Base-by-base conservation (phyloP, 2,113 vertebrate species). In the Eulemur macaco region DNA sequence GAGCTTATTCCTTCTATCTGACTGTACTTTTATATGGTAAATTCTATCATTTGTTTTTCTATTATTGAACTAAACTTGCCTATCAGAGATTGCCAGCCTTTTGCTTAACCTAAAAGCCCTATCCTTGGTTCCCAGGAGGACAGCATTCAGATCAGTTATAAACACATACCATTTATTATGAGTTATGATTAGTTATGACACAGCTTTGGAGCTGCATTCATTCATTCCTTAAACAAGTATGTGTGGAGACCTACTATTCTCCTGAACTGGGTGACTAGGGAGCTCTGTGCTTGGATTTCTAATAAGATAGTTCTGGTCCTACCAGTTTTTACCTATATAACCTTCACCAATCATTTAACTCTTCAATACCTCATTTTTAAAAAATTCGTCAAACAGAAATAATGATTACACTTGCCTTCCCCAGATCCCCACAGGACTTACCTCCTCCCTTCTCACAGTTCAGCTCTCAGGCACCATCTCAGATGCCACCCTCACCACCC, bases 251-350 rank as follows among this genome's bases (percentile, higher is more conserved):
- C 45, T 87, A 50, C 52, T 64, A 29, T 73, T 60, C 34, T 77
- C 21, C 45, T 83, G 76, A 64, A 82, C 71, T 71, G 63, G 18
- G 45, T 56, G 63, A 29, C 86, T 56, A 90, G 37, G 18, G 5
- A 95, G 29, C 77, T 84, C 64, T 91, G 17, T 91, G 29, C 10
- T 71, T 86, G 27, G 12, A 58, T 89, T 80, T 96, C 83, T 92
- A 52, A 69, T 77, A 63, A 95, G 20, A 66, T 37, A 54, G 78
- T 66, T 27, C 47, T 66, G 8, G 6, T 29, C 56, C 42, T 81
- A 34, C 37, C 3, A 37, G 21, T 71, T 74, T 83, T 82, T 78
- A 77, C 25, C 37, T 60, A 14, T 25, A 66, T 21, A n/a, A 80
- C 12, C 20, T 87, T 76, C 2, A 54, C 18, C 0, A 93, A 63